A percentile compares a stretch with the other conserved stretches of the same genome.
Conservation (phyloP, 2,888 invertebrate genomes). For the Malachius bipustulatus region DNA sequence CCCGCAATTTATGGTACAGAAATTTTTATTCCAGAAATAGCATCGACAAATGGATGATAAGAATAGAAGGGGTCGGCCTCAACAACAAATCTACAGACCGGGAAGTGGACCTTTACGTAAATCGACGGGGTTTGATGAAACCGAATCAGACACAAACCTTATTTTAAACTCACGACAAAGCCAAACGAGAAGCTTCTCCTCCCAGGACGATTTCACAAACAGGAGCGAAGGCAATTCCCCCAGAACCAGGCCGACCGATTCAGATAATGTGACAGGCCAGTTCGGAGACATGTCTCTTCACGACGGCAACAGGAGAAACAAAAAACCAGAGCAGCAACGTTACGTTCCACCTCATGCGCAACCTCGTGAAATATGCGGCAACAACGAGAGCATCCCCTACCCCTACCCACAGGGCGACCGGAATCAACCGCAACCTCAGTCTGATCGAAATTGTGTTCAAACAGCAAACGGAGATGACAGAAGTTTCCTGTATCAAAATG, state of each 20-base stretch:
- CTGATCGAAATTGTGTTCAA: not conserved
- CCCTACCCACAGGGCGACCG: not conserved
- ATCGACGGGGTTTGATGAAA: conserved; percentile 48
- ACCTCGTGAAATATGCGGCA: conserved; percentile 27
- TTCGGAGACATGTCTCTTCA: conserved; percentile 22
- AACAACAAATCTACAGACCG: conserved; percentile 60
- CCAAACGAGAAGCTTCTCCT: conserved; percentile 17
- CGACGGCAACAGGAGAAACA: conserved; percentile 30
- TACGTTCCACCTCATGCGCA: conserved; percentile 41
- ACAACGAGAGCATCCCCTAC: too few relatives aligned
- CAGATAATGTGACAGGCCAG: conserved; percentile 22
- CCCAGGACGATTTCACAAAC: conserved; percentile 20
- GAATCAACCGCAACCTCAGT: not conserved
- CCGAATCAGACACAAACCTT: conserved; percentile 36
- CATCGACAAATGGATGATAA: conserved; percentile 12
- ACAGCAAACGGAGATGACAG: conserved; percentile 12
- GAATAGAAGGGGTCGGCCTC: conserved; percentile 50
- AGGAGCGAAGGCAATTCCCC: conserved; percentile 26
- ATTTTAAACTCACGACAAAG: conserved; percentile 23
- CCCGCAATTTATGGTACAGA: too few relatives aligned
- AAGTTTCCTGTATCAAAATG: conserved; percentile 18
- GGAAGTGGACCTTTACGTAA: conserved; percentile 65
- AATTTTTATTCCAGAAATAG: too few relatives aligned
- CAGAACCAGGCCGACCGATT: conserved; percentile 25
- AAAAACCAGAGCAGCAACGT: conserved; percentile 44